phyloP scores from a whole-genome alignment of 2,113 vertebrate genomes.

The Myiozetetes cayanensis region DNA sequence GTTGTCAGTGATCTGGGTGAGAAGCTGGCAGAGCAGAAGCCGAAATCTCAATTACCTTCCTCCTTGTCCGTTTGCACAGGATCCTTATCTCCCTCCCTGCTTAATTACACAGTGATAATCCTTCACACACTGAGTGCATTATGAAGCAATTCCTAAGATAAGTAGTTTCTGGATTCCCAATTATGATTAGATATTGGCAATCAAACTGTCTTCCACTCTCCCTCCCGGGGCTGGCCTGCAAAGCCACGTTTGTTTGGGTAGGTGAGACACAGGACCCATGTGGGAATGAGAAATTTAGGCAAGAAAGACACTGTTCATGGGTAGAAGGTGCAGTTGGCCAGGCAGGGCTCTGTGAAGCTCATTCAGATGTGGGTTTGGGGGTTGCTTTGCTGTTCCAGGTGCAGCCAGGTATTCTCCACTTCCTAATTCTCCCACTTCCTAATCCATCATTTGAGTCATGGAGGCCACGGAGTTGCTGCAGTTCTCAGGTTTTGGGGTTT shows the following conservation, averaged over 20 bases:
- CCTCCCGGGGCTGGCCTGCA: neutral
- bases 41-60: conserved; percentile 26
- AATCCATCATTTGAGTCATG: fast-evolving
- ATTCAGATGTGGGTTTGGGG: neutral
- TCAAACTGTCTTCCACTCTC: conserved; percentile 14
- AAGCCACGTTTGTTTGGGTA: neutral
- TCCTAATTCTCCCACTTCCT: neutral
- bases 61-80: conserved; percentile 8
- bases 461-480: fast-evolving
- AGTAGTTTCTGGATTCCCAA: conserved; percentile 5
- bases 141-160: conserved; percentile 13
- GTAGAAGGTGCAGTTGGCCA: neutral
- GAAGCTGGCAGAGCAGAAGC: conserved; percentile 28
- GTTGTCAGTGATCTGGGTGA: neutral
- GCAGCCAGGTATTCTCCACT: neutral
- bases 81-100: conserved; percentile 28
- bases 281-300: neutral
- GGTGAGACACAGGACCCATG: neutral
- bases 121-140: neutral
- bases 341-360: neutral
- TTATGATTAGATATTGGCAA: conserved; percentile 29
- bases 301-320: neutral
- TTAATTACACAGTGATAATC: conserved; percentile 16
- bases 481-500: neutral
- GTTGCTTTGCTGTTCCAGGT: neutral